These are phyloP conservation scores for Marmota monax DNA, from an alignment of 2,113 vertebrate species.

Conservation along the genomic window DNA sequence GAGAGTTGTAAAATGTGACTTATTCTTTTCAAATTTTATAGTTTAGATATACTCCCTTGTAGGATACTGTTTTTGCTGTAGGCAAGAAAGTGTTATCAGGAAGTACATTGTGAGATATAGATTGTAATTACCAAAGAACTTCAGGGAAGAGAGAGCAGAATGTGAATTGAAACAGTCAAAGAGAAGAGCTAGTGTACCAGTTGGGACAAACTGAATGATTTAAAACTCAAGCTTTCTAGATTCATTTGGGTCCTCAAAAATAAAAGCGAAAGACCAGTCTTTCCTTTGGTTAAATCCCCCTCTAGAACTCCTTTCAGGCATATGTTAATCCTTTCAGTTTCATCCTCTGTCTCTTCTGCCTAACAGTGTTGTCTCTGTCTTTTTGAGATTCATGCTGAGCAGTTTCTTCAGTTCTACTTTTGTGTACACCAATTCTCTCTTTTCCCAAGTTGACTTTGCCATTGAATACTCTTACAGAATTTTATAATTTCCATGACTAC, in stretches of 20 bases:
- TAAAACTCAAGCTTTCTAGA: neutral
- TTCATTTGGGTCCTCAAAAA: slow-evolving; percentile 31
- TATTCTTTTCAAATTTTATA: neutral
- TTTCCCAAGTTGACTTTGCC: neutral
- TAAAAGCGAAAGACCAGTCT: neutral
- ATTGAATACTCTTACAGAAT: slow-evolving; percentile 26
- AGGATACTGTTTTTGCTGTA: neutral
- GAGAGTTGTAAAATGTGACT: neutral
- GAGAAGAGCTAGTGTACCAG: neutral
- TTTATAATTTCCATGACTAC: slow-evolving; percentile 26
- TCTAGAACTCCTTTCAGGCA: neutral
- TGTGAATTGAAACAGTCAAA: neutral
- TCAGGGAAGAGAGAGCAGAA: neutral
- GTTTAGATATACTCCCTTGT: neutral
- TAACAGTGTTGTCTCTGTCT: slow-evolving; percentile 13
- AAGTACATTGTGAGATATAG: neutral
- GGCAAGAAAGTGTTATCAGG: neutral
- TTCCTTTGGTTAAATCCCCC: neutral
- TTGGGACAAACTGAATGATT: neutral
- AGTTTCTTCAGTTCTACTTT: slow-evolving; percentile 2
- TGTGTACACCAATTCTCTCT: neutral
- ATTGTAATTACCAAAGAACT: neutral
- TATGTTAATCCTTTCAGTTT: neutral
- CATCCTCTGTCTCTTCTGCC: neutral
- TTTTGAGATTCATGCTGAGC: slow-evolving; percentile 9